Conservation (phyloP, 2,888 invertebrate genomes). For the Cheilosia vulpina region DNA sequence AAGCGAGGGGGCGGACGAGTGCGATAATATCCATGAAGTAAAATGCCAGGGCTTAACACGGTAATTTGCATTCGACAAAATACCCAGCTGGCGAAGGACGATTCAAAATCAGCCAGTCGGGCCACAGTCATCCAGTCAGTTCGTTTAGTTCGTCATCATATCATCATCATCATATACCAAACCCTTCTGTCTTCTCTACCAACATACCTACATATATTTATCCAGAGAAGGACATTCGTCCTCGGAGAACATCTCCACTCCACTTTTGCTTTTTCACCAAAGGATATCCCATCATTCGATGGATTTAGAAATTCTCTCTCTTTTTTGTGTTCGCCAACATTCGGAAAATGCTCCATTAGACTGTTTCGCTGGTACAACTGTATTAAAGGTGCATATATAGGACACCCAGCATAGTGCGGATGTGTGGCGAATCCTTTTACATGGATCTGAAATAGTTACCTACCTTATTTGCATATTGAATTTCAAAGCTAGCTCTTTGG, state of each 20-base stretch:
- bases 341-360: constrained; percentile 60
- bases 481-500: constrained; percentile 65
- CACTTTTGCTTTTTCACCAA: constrained; percentile 28
- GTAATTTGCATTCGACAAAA: constrained; percentile 69
- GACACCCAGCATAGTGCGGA: not conserved
- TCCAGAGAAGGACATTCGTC: constrained; percentile 36
- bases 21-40: constrained; percentile 67
- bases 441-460: constrained; percentile 68
- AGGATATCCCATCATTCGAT: constrained; percentile 61
- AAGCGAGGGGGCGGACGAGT: constrained; percentile 1
- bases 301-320: constrained; percentile 55
- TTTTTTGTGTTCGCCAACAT: not conserved
- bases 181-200: constrained; percentile 22
- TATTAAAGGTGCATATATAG: constrained; percentile 56
- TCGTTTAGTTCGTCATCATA: constrained; percentile 54
- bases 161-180: constrained; percentile 20
- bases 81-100: constrained; percentile 44
- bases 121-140: constrained; percentile 53
- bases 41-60: constrained; percentile 65
- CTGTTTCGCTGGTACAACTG: constrained; percentile 54
- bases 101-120: constrained; percentile 47
- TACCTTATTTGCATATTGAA: constrained; percentile 73
- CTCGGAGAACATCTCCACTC: not conserved
- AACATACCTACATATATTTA: constrained; percentile 32
- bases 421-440: constrained; percentile 64